Evolutionary conservation across 2,888 invertebrate genomes (phyloP).

Genomic region (Tyria jacobaeae): DNA sequence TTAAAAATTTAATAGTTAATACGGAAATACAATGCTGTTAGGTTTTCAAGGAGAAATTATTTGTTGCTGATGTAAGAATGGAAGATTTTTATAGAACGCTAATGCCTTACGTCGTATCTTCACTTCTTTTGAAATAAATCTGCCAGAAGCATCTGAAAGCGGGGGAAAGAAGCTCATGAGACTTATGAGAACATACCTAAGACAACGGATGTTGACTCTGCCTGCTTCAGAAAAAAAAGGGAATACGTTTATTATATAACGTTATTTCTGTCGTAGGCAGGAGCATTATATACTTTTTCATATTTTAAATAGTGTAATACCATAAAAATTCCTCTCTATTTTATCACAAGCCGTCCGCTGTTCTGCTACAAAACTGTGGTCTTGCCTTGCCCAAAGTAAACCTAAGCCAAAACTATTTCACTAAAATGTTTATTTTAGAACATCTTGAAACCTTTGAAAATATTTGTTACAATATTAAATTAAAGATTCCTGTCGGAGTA

Average conservation of each 20-base stretch:
- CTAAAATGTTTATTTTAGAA: constrained; percentile 23
- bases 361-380: constrained; percentile 10
- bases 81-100: not conserved
- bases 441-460: constrained; percentile 27
- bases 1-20: not conserved
- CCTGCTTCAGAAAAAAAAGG: not conserved
- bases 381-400: too few relatives aligned
- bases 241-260: too few relatives aligned
- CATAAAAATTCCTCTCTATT: not conserved
- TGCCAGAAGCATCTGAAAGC: too few relatives aligned
- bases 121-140: not conserved
- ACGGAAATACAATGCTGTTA: not conserved
- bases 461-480: constrained; percentile 38
- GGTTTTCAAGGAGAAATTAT: not conserved
- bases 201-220: not conserved
- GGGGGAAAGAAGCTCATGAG: too few relatives aligned
- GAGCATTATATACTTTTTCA: too few relatives aligned
- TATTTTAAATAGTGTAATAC: too few relatives aligned
- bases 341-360: not conserved
- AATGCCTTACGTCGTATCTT: not conserved
- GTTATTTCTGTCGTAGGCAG: not conserved
- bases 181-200: not conserved
- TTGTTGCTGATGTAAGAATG: not conserved
- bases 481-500: constrained; percentile 29
- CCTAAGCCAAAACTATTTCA: too few relatives aligned